Base-by-base conservation (phyloP, 2,888 invertebrate genomes). In the Microplitis deprimator region DNA sequence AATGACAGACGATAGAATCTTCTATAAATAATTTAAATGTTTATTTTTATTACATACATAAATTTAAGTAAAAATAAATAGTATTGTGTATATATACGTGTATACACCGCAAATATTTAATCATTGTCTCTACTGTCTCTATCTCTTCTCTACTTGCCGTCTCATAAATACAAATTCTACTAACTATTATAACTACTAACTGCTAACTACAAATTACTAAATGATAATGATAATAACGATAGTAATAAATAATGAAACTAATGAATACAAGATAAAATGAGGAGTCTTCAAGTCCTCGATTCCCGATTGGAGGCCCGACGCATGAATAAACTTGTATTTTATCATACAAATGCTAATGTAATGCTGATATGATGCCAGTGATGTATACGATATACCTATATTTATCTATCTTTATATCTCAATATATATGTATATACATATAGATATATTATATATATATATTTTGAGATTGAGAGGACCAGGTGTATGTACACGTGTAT, bases 121-220 rank as follows among this genome's bases (percentile, higher is more conserved):
- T 79, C 76, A 75, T 79, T 77, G 77, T 77, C 79, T 85, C 85
- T 84, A 83, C 83, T 81, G 50, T 50, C 50, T 50, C 50, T 84
- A 83, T 79, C 84, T 83, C 81, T 84, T 83, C 79, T 80, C 77
- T 29, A 29, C 29, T 82, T 80, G 50, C 50, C 50, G 13, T 50
- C 50, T 50, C 50, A 50, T 50, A 50, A 50, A 50, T 50, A 50
- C 50, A 13, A 5, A 8, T 13, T 13, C 50, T 50, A 50, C 29
- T 29, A 29, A 29, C 29, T 29, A 4, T 29, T 29, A 29, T 29
- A 29, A 29, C 29, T 29, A 50, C 50, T 50, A 50, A 8, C 50
- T 13, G 13, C 50, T 50, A 50, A 50, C 13, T 50, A 50, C 13
- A 50, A 50, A 50, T 50, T 50, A 13, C 8, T 50, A 50, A 50